Base-by-base conservation (phyloP, 1,140 invertebrate genomes). In the Plodia interpunctella region DNA sequence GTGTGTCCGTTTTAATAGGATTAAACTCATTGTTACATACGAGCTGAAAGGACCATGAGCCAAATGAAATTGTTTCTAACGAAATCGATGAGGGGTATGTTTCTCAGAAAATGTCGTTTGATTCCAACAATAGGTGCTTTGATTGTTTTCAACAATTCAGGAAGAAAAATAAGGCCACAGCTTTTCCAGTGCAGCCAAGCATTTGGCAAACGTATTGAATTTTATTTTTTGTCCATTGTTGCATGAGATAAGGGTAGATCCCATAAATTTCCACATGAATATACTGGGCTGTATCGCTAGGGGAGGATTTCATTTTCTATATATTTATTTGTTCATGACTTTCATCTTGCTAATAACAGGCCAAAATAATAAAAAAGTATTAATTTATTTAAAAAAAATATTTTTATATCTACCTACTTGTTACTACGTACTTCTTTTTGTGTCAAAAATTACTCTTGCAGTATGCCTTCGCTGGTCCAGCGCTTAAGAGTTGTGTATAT, bases 21-120 rank as follows among this genome's bases (percentile, higher is more conserved):
- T 88, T 86, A 87, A 86, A 83, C 74, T 83, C 83, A 83, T 86
- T 87, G 83, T 88, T 87, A 84, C 83, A 85, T 87, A 86, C 80
- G 78, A 84, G 78, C 78, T 80, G 75, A 80, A 85, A 85, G 79
- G 77, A 83, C 76, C 71, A 78, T 75, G 74, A 83, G 72, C 83
- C 62, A 79, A 81, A 83, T 84, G 68, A 78, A 86, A 83, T 88
- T 86, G 76, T 85, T 83, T 81, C 74, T 75, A 79, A 71, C 68
- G 66, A 74, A 78, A 85, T 73, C 74, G 71, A 78, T 74, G 62
- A 74, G 70, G n/a, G 75, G 73, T 74, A 78, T 68, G 15, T 52
- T 25, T n/a, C 10, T 44, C 13, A 44, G 38, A 44, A 44, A 44
- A 44, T 44, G n/a, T 6, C 38, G 15, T 6, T 44, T 44, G 13